Evolutionary conservation across 2,888 invertebrate species (phyloP).

Genomic region (Metopia argyrocephala): DNA sequence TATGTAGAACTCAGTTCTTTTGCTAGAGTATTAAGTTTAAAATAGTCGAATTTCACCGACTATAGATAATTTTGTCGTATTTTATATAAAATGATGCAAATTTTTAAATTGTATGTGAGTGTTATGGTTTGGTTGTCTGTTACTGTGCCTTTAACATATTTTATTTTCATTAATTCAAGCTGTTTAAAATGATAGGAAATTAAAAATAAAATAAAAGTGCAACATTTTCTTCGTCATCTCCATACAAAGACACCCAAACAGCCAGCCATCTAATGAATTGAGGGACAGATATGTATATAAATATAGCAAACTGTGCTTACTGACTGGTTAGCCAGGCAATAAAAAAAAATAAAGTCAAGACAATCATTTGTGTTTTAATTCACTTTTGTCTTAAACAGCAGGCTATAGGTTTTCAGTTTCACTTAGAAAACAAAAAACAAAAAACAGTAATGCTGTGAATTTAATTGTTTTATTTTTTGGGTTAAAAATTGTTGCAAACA

Average conservation of each 20-base stretch:
- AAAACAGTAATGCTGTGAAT: slow-evolving; percentile 63
- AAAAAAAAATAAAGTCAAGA: slow-evolving; percentile 2
- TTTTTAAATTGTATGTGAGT: background rate
- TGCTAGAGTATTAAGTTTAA: too few relatives aligned
- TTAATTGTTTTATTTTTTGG: slow-evolving; percentile 44
- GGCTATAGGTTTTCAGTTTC: slow-evolving; percentile 29
- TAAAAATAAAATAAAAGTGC: slow-evolving; percentile 42
- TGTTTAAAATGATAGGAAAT: slow-evolving; percentile 50
- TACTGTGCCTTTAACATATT: slow-evolving; percentile 54
- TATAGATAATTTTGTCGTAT: too few relatives aligned
- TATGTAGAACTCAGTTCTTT: too few relatives aligned
- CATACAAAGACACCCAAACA: slow-evolving; percentile 34
- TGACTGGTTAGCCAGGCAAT: background rate
- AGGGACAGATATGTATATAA: slow-evolving; percentile 17
- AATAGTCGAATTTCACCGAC: too few relatives aligned
- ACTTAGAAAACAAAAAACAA: slow-evolving; percentile 25
- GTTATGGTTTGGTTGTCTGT: background rate
- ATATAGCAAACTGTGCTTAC: background rate
- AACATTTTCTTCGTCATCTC: slow-evolving; percentile 62
- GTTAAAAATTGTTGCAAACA: slow-evolving; percentile 22
- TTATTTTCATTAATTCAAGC: slow-evolving; percentile 63
- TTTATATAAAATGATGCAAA: too few relatives aligned
- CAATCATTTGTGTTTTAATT: background rate
- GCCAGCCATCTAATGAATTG: slow-evolving; percentile 43
- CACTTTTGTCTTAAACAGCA: slow-evolving; percentile 49